Evolutionary conservation across 2,797 vertebrate species (phyloP).

Genomic region (Borostomias antarcticus): DNA sequence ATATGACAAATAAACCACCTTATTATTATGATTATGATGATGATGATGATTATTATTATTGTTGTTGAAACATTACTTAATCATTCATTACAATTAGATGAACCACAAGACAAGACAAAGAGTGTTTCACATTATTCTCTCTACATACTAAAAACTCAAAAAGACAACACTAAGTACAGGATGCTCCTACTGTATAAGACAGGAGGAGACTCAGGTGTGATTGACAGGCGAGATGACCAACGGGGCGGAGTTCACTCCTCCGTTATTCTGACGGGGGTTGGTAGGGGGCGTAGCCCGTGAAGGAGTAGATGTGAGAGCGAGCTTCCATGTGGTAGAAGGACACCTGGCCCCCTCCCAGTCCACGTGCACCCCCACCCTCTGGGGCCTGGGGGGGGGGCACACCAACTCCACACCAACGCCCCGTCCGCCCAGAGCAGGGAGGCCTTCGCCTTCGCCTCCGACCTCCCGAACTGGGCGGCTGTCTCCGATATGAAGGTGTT

Average conservation of each 20-base stretch:
- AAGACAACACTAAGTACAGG: neutral
- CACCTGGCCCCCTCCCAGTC: conserved; percentile 69
- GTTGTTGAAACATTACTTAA: too few species aligned
- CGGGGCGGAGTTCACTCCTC: conserved; percentile 63
- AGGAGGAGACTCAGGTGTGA: neutral
- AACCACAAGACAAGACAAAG: too few species aligned
- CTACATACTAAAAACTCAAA: neutral
- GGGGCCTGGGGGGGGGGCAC: conserved; percentile 52
- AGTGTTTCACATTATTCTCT: neutral
- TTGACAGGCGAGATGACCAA: conserved; percentile 58
- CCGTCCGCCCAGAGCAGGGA: too few species aligned
- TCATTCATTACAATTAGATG: neutral
- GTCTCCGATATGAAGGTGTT: conserved; percentile 69
- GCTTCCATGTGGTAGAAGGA: conserved; percentile 69
- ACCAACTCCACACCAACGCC: too few species aligned
- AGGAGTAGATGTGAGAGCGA: conserved; percentile 69
- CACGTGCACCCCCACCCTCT: conserved; percentile 68
- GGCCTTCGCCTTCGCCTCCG: conserved; percentile 12
- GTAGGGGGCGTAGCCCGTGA: conserved; percentile 69
- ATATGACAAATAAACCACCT: too few species aligned
- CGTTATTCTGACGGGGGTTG: conserved; percentile 67
- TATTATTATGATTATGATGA: too few species aligned
- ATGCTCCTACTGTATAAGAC: neutral
- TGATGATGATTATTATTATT: too few species aligned
- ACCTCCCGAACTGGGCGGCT: conserved; percentile 55